Percentiles rank a stretch among this genome's conserved stretches.
Conservation (phyloP, 1,140 invertebrate species). For the Penaeus japonicus region DNA sequence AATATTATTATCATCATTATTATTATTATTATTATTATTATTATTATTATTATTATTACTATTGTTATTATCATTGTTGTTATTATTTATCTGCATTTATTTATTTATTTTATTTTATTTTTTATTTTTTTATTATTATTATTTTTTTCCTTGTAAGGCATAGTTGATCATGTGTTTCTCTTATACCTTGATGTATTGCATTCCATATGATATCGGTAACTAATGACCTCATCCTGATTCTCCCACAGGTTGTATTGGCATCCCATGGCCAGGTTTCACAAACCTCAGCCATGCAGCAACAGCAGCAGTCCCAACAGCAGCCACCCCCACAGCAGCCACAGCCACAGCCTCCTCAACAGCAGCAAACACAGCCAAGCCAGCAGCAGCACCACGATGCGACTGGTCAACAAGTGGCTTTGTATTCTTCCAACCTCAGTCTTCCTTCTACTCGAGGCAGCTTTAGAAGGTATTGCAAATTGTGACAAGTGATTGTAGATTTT, state of each 20-base stretch:
- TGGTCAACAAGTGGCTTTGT: conserved; percentile 25
- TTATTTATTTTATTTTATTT: no score
- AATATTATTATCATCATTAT: neutral
- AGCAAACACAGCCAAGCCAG: conserved; percentile 34
- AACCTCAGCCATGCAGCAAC: conserved; percentile 17
- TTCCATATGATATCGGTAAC: no score
- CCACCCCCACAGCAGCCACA: conserved; percentile 31
- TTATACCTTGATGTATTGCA: neutral
- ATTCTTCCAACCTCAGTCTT: conserved; percentile 32
- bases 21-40: no score
- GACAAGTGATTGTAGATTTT: neutral
- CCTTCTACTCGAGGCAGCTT: conserved; percentile 39
- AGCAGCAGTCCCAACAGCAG: conserved; percentile 26
- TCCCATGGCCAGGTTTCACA: conserved; percentile 39
- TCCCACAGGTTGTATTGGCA: conserved; percentile 32
- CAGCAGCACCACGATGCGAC: conserved; percentile 36
- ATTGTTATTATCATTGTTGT: no score
- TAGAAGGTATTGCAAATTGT: conserved; percentile 7
- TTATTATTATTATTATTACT: no score
- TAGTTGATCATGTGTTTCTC: neutral
- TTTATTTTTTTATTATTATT: no score
- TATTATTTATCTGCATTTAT: no score
- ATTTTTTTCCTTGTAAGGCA: no score
- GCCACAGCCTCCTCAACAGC: conserved; percentile 7
- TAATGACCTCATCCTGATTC: neutral